These are phyloP conservation scores for Scatophagus argus DNA, from an alignment of 2,113 vertebrate genomes.

Conservation along the genomic window DNA sequence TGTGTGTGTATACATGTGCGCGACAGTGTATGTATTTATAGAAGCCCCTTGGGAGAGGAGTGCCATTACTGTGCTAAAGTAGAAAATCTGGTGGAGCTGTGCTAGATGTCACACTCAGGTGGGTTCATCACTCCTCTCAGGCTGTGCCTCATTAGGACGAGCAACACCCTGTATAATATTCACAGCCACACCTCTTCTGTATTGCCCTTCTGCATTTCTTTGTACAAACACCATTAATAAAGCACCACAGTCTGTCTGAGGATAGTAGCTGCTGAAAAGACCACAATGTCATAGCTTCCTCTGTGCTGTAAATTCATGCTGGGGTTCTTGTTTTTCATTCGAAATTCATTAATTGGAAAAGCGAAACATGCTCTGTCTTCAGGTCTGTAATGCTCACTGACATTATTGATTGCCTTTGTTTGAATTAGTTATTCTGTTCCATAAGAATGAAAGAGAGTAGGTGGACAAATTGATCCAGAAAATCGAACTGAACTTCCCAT, in stretches of 20 bases:
- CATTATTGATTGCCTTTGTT: constrained; percentile 38
- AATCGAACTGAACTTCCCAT: constrained; percentile 56
- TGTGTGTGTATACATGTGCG: constrained; percentile 38
- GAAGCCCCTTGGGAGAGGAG: constrained; percentile 62
- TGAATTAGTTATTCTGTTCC: constrained; percentile 45
- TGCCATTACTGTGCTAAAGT: constrained; percentile 63
- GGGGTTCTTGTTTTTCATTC: neutral
- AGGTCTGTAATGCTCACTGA: constrained; percentile 2
- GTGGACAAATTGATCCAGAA: constrained; percentile 64
- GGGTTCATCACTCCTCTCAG: constrained; percentile 38
- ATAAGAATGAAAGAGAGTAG: constrained; percentile 38
- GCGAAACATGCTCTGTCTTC: neutral
- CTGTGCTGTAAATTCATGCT: neutral
- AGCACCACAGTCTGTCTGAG: neutral
- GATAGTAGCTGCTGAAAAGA: constrained; percentile 1
- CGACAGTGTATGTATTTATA: constrained; percentile 72
- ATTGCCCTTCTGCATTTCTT: constrained; percentile 18
- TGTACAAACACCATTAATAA: constrained; percentile 19
- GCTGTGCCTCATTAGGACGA: constrained; percentile 55
- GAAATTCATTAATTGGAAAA: neutral
- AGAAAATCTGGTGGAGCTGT: constrained; percentile 53
- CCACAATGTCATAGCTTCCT: neutral
- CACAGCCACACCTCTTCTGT: constrained; percentile 21
- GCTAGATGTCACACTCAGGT: constrained; percentile 49
- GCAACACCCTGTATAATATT: constrained; percentile 46